Conservation (phyloP, 2,888 invertebrate species). For the Glyphotaelius pellucidus region DNA sequence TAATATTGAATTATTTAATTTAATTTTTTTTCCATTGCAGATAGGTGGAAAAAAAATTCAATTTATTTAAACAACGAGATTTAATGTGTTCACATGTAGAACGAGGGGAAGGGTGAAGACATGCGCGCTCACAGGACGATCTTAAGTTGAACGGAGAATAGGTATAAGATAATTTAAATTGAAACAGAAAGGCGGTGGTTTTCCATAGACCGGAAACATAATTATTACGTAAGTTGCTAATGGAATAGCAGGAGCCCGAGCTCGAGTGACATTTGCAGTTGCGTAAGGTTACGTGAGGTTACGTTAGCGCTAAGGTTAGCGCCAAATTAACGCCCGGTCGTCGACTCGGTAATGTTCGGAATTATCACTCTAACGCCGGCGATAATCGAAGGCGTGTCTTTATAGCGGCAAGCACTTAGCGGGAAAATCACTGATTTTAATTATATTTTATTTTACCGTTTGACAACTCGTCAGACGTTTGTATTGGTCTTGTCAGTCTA, state of each 20-base stretch:
- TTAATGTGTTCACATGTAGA: no score
- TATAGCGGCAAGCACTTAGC: not conserved
- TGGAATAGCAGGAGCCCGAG: not conserved
- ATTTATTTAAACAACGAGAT: no score
- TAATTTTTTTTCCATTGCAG: no score
- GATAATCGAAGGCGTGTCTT: not conserved
- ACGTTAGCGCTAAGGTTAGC: not conserved
- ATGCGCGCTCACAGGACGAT: no score
- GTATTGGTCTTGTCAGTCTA: no score
- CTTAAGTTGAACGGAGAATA: no score
- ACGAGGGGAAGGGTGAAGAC: no score
- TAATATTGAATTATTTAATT: no score
- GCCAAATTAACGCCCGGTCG: not conserved
- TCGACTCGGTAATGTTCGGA: not conserved
- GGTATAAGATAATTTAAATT: not conserved
- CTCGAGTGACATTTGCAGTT: not conserved
- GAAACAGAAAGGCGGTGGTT: not conserved
- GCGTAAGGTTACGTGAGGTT: not conserved
- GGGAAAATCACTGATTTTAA: not conserved
- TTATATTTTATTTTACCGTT: not conserved
- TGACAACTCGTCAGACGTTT: not conserved
- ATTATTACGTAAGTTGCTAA: not conserved
- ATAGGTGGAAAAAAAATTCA: no score
- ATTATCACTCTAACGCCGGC: not conserved
- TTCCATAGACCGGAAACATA: not conserved